These are phyloP conservation scores for Chaetodon auriga DNA, from an alignment of 2,113 vertebrate species.

Conservation along the genomic window DNA sequence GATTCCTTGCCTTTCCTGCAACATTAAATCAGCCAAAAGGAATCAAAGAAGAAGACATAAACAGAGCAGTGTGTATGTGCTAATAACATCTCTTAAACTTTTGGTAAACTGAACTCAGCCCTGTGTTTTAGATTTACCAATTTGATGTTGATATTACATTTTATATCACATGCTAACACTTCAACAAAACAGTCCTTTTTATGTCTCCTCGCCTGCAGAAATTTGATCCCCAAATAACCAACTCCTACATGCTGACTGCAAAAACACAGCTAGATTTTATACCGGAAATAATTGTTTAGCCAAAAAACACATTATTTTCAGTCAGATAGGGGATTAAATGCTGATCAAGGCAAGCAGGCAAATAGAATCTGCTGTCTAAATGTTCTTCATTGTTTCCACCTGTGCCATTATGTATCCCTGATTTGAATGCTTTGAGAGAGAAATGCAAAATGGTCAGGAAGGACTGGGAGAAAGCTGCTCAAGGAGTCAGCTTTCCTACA, in stretches of 20 bases:
- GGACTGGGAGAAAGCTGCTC: not conserved
- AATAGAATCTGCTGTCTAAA: not conserved
- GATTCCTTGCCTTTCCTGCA: not conserved
- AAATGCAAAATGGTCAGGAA: not conserved
- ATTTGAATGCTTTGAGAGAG: not conserved
- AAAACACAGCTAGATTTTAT: not conserved
- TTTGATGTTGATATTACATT: not conserved
- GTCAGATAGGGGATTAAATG: not conserved
- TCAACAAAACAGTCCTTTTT: not conserved
- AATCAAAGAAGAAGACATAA: not conserved
- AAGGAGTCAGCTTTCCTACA: slow-evolving; percentile 47
- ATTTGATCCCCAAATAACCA: not conserved
- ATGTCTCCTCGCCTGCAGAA: slow-evolving; percentile 5
- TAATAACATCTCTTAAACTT: not conserved
- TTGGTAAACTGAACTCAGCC: not conserved
- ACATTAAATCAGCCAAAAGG: not conserved
- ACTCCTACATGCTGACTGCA: not conserved
- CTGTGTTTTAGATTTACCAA: not conserved
- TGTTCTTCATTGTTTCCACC: not conserved
- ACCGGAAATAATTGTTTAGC: not conserved
- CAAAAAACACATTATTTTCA: not conserved
- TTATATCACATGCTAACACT: not conserved
- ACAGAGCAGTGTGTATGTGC: not conserved
- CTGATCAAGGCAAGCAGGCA: slow-evolving; percentile 2
- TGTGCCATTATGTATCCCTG: not conserved